A percentile compares a stretch with the other conserved stretches of the same genome.
Conservation (phyloP, 2,113 vertebrate genomes). For the Nothoprocta perdicaria region DNA sequence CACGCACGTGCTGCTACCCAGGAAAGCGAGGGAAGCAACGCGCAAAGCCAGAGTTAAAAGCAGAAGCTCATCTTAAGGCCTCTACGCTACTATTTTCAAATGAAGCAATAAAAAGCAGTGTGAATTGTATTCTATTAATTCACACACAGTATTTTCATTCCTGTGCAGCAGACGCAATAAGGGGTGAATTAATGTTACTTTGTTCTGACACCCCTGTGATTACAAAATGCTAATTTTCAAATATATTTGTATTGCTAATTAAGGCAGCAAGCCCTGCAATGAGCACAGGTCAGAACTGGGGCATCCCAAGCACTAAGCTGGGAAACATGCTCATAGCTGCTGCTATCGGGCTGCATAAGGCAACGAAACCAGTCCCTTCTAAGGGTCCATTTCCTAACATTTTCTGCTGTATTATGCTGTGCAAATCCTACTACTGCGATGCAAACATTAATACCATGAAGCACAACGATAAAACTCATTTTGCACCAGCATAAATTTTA, state of each 20-base stretch:
- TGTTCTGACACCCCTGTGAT: constrained; percentile 50
- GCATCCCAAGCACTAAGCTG: constrained; percentile 48
- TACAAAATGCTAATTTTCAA: constrained; percentile 71
- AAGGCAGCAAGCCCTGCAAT: constrained; percentile 61
- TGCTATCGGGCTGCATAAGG: constrained; percentile 44
- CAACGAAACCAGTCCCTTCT: constrained; percentile 38
- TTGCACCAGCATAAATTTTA: constrained; percentile 24
- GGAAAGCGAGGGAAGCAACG: neutral
- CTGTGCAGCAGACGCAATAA: constrained; percentile 32
- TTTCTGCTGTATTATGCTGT: constrained; percentile 40
- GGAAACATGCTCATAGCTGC: constrained; percentile 59
- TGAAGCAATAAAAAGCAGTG: constrained; percentile 54
- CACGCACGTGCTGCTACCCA: neutral
- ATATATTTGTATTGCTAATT: constrained; percentile 74
- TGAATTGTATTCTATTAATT: constrained; percentile 48
- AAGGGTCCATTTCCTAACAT: constrained; percentile 17
- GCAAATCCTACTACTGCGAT: constrained; percentile 46
- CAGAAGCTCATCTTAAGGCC: neutral
- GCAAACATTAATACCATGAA: constrained; percentile 66
- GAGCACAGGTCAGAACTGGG: constrained; percentile 40
- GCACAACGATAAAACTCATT: constrained; percentile 54
- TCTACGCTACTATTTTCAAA: constrained; percentile 58
- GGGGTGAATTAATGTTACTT: constrained; percentile 55
- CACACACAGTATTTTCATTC: constrained; percentile 23
- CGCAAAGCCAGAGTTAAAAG: constrained; percentile 46